Conservation (phyloP, 2,113 vertebrate genomes). For the Anhinga rufa region DNA sequence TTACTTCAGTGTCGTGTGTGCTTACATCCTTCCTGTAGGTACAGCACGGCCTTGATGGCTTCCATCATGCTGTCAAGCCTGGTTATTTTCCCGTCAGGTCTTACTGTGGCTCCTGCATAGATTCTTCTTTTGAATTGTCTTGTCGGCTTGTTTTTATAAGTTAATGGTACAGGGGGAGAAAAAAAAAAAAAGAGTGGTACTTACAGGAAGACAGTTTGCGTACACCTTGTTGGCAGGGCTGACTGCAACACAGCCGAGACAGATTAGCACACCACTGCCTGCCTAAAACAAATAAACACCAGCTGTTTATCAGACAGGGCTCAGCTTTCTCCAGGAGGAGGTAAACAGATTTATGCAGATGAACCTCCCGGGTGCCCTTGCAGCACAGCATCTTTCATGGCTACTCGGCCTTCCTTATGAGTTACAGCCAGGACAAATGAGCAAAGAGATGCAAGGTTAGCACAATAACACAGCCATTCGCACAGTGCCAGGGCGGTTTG, state of each 20-base stretch:
- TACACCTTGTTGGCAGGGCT: constrained; percentile 46
- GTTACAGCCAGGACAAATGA: neutral
- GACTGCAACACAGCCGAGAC: neutral
- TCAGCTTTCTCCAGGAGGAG: constrained; percentile 14
- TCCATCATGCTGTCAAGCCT: constrained; percentile 9
- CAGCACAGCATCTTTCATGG: constrained; percentile 21
- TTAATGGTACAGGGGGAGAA: neutral
- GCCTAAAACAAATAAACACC: constrained; percentile 62
- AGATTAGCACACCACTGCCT: constrained; percentile 44
- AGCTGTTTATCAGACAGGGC: constrained; percentile 61
- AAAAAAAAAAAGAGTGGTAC: neutral
- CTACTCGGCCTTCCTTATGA: constrained; percentile 1
- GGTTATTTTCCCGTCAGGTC: constrained; percentile 15
- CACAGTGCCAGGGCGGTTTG: neutral
- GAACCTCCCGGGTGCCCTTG: constrained; percentile 56
- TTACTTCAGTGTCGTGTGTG: neutral
- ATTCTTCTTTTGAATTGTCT: constrained; percentile 7
- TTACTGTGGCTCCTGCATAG: neutral
- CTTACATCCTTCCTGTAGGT: neutral
- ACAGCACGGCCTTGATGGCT: neutral
- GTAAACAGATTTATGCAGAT: constrained; percentile 68
- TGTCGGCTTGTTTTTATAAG: constrained; percentile 28
- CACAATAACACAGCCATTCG: neutral
- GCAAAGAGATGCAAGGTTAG: neutral
- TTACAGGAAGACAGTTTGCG: neutral